A percentile compares a stretch with the other conserved stretches of the same genome.
Evolutionary conservation across 2,113 vertebrate species (phyloP).

Genomic region (Notothenia coriiceps): DNA sequence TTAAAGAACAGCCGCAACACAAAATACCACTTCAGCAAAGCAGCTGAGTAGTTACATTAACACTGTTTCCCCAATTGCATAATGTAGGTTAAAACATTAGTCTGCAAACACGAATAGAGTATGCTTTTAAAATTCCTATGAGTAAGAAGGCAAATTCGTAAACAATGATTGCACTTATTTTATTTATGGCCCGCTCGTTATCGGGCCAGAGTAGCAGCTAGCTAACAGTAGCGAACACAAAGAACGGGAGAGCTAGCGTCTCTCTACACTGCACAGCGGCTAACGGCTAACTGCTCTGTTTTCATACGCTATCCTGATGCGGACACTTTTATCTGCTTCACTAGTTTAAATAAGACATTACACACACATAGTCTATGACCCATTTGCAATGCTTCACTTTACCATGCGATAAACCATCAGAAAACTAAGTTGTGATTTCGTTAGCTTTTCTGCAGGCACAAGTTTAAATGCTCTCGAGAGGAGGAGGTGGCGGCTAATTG

Average conservation of each 20-base stretch:
- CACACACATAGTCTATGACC: not conserved
- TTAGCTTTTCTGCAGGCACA: not conserved
- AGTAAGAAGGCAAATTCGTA: conserved; percentile 56
- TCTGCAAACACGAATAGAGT: not conserved
- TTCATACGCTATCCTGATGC: conserved; percentile 45
- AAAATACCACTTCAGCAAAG: conserved; percentile 27
- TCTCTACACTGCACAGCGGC: conserved; percentile 38
- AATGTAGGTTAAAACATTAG: not conserved
- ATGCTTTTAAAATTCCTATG: conserved; percentile 12
- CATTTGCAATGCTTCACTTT: fast-evolving
- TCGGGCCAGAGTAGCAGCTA: conserved; percentile 66
- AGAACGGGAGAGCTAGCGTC: conserved; percentile 68
- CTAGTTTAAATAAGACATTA: not conserved
- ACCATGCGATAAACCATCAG: not conserved
- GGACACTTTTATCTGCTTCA: not conserved
- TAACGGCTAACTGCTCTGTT: conserved; percentile 50
- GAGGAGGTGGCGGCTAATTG: conserved; percentile 46
- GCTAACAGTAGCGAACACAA: conserved; percentile 76
- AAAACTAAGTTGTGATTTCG: not conserved
- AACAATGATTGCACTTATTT: conserved; percentile 63
- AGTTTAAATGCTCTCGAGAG: conserved; percentile 23
- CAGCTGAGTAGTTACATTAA: not conserved
- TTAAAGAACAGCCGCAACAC: conserved; percentile 58
- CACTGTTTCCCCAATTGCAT: not conserved
- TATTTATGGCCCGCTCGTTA: conserved; percentile 58